Percentiles rank a stretch among this genome's conserved stretches.
Evolutionary conservation across 2,888 invertebrate genomes (phyloP).

Genomic region (Zootermopsis nevadensis): DNA sequence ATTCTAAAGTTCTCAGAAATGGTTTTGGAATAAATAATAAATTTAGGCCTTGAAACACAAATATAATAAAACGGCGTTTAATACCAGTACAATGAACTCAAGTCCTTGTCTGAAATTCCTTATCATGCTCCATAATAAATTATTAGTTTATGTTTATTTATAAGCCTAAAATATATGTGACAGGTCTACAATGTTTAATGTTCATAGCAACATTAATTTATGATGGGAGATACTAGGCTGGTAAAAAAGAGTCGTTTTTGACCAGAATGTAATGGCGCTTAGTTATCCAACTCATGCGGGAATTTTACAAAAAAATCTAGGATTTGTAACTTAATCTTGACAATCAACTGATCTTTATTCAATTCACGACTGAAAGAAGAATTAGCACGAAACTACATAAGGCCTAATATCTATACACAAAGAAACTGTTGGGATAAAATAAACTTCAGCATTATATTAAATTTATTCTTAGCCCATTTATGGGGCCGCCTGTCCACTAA

Average conservation of each 20-base stretch:
- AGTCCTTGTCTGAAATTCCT: not conserved
- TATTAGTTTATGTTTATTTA: not conserved
- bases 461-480: not conserved
- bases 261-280: not conserved
- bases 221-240: not conserved
- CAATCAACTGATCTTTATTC: constrained; percentile 42
- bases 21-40: too few relatives aligned
- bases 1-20: too few relatives aligned
- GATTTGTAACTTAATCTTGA: constrained; percentile 49
- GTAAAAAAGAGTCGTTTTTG: not conserved
- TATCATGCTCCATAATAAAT: too few relatives aligned
- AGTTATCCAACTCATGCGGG: not conserved
- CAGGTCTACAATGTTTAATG: not conserved
- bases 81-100: not conserved
- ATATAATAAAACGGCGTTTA: too few relatives aligned
- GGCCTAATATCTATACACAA: not conserved
- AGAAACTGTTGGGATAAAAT: not conserved
- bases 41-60: too few relatives aligned
- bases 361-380: constrained; percentile 13
- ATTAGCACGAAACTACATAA: constrained; percentile 3
- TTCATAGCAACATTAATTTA: not conserved
- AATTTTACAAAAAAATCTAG: not conserved
- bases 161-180: not conserved
- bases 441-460: not conserved
- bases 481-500: not conserved